Evolutionary conservation across 2,113 vertebrate genomes (phyloP), one percentile per base, ranked within the genome.

Genomic region (Mugil cephalus): DNA sequence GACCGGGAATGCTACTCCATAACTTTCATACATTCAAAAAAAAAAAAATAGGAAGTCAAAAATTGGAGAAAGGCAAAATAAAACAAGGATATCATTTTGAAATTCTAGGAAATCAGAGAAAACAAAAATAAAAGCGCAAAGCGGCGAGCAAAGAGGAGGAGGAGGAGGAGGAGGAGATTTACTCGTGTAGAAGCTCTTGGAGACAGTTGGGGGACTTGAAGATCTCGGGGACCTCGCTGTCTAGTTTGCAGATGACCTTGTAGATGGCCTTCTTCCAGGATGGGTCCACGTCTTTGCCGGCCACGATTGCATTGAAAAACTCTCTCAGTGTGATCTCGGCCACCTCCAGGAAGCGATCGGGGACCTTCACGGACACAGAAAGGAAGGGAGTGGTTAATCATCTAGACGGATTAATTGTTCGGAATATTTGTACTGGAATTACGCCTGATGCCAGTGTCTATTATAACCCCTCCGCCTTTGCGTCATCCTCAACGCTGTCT

Each of bases 191-290:
- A 90, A 99, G 98, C 94, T 99, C 97, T 93, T 99, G 97, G 85
- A 99, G 97, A 95, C 98, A 99, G 93, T 98, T 99, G 71, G 97
- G 97, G 84, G 98, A 99, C 93, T 98, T 98, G 95, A 99, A 99
- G 94, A 98, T 94, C 90, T 99, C 98, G 8, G 98, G 98, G 87
- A 99, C 96, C 88, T 99, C 98, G 78, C 96, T 97, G 95, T 99
- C 98, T 94, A 99, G 95, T 93, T 99, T 99, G 94, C 97, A 99
- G 96, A 99, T 99, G 94, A 99, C 97, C 95, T 99, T 99, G 95
- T 99, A 99, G 91, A 99, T 99, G 94, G 98, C 98, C 96, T 99
- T 99, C 95, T 99, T 99, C 98, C 98, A 99, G 92, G 98, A 99
- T 84, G 98, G 98, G 95, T 99, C 98, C 92, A 97, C 96, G 84